phyloP scores from a whole-genome alignment of 2,797 vertebrate genomes.

The Notoglanidium macrostoma region DNA sequence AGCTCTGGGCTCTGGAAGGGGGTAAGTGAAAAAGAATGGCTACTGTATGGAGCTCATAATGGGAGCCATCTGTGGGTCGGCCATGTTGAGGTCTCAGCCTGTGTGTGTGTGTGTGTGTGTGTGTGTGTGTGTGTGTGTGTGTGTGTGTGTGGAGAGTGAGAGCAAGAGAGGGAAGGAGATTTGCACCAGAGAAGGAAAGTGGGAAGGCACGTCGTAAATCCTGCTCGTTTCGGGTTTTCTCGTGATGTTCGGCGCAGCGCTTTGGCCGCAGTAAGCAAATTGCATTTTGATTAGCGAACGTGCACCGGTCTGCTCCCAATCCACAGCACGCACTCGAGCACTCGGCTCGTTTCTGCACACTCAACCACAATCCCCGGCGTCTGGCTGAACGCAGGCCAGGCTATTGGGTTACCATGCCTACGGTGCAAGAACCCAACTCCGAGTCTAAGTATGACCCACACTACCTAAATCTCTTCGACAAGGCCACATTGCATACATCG shows the following conservation, averaged over 20 bases:
- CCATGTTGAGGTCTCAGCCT: conserved; percentile 63
- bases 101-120: conserved; percentile 22
- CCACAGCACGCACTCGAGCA: conserved; percentile 40
- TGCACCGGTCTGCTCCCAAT: conserved; percentile 45
- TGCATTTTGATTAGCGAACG: conserved; percentile 65
- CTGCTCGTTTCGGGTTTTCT: conserved; percentile 65
- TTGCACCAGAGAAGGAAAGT: conserved; percentile 68
- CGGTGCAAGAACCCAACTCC: conserved; percentile 17
- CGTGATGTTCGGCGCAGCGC: conserved; percentile 55
- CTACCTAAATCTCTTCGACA: conserved; percentile 18
- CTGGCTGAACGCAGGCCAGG: conserved; percentile 22
- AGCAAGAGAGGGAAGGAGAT: conserved; percentile 62
- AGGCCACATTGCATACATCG: conserved; percentile 1
- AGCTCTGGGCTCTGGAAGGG: conserved; percentile 61
- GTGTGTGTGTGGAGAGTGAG: conserved; percentile 51
- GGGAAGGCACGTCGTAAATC: conserved; percentile 74
- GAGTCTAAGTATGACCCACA: conserved; percentile 8
- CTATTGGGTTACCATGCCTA: conserved; percentile 35
- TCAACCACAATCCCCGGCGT: conserved; percentile 43
- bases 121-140: not conserved
- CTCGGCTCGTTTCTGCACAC: conserved; percentile 23
- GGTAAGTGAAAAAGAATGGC: conserved; percentile 92
- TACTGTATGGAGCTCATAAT: conserved; percentile 85
- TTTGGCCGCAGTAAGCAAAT: conserved; percentile 62
- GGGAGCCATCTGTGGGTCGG: conserved; percentile 89